These are phyloP conservation scores for Apteryx owenii DNA, from an alignment of 2,113 vertebrate species.

Conservation along the genomic window DNA sequence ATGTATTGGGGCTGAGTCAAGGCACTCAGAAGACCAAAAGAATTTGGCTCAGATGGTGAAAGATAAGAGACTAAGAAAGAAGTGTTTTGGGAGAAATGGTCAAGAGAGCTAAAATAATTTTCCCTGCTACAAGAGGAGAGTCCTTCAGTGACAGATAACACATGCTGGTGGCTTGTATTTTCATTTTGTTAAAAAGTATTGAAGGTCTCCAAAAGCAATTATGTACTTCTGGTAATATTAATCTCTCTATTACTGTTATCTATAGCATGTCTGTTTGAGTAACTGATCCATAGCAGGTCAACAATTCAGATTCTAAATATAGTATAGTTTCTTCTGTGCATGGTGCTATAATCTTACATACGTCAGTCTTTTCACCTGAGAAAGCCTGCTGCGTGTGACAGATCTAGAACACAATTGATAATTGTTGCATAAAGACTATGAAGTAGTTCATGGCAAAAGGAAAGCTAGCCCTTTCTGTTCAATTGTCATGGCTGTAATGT, in stretches of 20 bases:
- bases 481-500: not conserved
- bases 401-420: not conserved
- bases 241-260: not conserved
- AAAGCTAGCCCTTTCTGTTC: not conserved
- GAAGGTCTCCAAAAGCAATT: not conserved
- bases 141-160: not conserved
- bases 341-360: not conserved
- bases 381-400: not conserved
- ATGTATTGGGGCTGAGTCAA: not conserved
- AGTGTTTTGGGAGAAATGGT: not conserved
- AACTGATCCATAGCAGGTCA: not conserved
- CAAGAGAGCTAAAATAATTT: not conserved
- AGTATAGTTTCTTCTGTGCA: not conserved
- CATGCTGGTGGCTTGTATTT: not conserved
- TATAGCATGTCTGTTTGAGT: not conserved
- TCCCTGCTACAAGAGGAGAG: not conserved
- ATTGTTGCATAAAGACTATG: not conserved
- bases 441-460: not conserved
- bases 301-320: not conserved
- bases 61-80: not conserved
- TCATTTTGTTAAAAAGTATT: not conserved
- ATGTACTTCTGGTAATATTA: not conserved
- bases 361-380: not conserved
- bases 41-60: not conserved
- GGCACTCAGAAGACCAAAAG: not conserved